These are phyloP conservation scores for Mimas tiliae DNA, from an alignment of 2,888 invertebrate genomes.

Conservation along the genomic window DNA sequence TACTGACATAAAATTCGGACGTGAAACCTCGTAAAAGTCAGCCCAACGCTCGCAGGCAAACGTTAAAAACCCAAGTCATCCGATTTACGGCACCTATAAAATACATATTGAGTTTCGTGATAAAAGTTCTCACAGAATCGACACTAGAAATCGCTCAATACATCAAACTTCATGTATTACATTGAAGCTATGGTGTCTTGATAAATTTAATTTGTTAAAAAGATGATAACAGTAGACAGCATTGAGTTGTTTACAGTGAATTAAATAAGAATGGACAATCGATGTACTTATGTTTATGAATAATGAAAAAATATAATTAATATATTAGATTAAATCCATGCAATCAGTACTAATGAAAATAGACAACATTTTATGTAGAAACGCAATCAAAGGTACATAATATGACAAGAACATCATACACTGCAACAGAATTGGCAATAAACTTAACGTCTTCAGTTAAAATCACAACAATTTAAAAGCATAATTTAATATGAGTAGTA, in stretches of 20 bases:
- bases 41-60: conserved; percentile 74
- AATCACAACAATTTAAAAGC: neutral
- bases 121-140: conserved; percentile 76
- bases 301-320: no score
- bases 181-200: neutral
- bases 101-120: conserved; percentile 82
- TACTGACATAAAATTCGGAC: conserved; percentile 63
- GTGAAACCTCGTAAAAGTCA: conserved; percentile 78
- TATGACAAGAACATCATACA: neutral
- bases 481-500: neutral
- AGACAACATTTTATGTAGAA: neutral
- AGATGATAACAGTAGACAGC: no score
- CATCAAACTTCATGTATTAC: conserved; percentile 19
- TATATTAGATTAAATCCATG: no score
- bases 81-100: conserved; percentile 82
- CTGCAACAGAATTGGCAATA: neutral
- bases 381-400: neutral
- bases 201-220: neutral
- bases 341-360: no score
- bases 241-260: no score
- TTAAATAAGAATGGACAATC: no score
- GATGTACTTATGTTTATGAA: no score
- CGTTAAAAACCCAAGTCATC: conserved; percentile 79
- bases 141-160: conserved; percentile 45
- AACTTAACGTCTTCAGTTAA: neutral